phyloP scores from a whole-genome alignment of 1,140 invertebrate genomes.

The Ylistrum balloti region DNA sequence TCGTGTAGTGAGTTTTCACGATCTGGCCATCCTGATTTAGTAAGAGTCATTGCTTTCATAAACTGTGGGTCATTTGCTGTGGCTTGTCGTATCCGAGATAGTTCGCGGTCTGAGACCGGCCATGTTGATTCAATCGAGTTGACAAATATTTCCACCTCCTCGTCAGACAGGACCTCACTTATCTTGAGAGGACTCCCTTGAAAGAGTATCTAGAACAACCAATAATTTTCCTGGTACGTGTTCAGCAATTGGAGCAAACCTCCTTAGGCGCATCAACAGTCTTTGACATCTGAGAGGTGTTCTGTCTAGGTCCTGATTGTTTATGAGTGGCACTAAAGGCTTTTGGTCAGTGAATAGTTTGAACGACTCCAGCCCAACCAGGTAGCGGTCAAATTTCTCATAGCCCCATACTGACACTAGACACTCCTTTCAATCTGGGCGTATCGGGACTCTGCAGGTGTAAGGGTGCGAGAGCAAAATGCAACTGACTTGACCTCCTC shows the following conservation, averaged over 20 bases:
- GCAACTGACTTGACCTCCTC: constrained; percentile 71
- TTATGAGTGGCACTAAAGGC: constrained; percentile 73
- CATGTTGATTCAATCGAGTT: no score
- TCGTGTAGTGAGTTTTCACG: neutral
- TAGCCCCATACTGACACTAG: constrained; percentile 84
- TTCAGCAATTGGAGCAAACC: constrained; percentile 53
- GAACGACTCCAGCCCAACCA: constrained; percentile 77
- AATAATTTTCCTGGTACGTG: constrained; percentile 61
- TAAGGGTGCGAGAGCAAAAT: constrained; percentile 82
- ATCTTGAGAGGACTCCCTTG: constrained; percentile 48
- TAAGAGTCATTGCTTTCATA: neutral
- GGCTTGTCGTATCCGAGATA: neutral
- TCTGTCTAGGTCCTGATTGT: constrained; percentile 57
- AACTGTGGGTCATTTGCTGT: no score
- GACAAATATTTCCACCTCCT: neutral
- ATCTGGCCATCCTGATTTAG: neutral
- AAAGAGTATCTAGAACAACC: constrained; percentile 62
- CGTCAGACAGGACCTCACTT: neutral
- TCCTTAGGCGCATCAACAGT: constrained; percentile 59
- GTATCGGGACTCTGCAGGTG: constrained; percentile 82
- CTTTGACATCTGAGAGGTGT: constrained; percentile 60
- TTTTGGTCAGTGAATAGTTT: constrained; percentile 77
- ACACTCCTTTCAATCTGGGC: constrained; percentile 84
- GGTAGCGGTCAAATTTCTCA: constrained; percentile 84
- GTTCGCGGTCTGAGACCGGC: constrained; percentile 37